Percentiles rank a stretch among this genome's conserved stretches.
phyloP scores from a whole-genome alignment of 2,888 invertebrate species.

The Trichopoda pennipes region DNA sequence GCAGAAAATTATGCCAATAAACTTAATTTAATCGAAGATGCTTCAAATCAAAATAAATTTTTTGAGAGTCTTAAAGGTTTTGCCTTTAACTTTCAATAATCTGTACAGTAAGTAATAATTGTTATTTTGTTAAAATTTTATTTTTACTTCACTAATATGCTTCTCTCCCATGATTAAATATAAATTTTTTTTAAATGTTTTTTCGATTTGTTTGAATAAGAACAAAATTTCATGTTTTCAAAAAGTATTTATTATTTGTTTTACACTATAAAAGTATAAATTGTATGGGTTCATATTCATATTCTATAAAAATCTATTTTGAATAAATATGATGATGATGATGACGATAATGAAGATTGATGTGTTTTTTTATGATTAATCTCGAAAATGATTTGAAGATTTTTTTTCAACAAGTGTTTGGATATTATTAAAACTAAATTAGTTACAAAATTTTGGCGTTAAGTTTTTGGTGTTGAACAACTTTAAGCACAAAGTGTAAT shows the following conservation, averaged over 20 bases:
- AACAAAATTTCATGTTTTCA: constrained; percentile 24
- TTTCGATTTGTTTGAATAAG: not conserved
- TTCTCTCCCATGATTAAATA: not conserved
- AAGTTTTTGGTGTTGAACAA: constrained; percentile 39
- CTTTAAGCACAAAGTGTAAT: no score
- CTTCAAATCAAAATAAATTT: constrained; percentile 67
- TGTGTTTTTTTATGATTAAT: constrained; percentile 34
- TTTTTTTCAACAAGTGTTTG: not conserved
- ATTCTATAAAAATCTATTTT: constrained; percentile 41
- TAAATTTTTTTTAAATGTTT: not conserved
- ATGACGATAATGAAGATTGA: constrained; percentile 20
- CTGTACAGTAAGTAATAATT: not conserved
- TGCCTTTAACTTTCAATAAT: constrained; percentile 70
- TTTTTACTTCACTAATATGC: constrained; percentile 1
- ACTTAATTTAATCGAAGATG: constrained; percentile 63
- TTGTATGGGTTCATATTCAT: constrained; percentile 18
- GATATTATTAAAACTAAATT: constrained; percentile 23
- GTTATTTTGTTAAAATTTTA: constrained; percentile 34
- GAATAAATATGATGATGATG: constrained; percentile 53
- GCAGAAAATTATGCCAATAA: constrained; percentile 42
- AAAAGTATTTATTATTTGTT: constrained; percentile 38
- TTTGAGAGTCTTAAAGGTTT: constrained; percentile 72
- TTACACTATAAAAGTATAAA: constrained; percentile 62
- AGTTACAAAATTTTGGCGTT: constrained; percentile 21
- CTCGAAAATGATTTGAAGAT: constrained; percentile 8